phyloP scores from a whole-genome alignment of 2,113 vertebrate genomes.

The Callopanchax toddi region DNA sequence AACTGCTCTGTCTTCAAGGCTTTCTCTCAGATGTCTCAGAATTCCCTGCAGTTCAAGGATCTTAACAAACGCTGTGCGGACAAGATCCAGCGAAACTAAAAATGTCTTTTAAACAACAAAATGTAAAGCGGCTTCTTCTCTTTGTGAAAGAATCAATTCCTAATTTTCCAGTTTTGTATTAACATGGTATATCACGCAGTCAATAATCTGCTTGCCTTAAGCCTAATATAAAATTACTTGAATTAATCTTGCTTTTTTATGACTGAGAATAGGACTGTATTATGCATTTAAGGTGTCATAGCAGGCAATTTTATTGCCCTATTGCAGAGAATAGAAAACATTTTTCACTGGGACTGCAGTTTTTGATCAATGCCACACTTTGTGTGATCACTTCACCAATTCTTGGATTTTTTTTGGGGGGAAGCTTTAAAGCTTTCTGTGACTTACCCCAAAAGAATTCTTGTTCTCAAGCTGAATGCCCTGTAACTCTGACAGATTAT shows the following conservation, averaged over 20 bases:
- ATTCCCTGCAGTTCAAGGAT: constrained; percentile 51
- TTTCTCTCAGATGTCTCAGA: constrained; percentile 56
- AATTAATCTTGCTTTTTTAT: constrained; percentile 43
- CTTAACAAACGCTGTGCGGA: constrained; percentile 38
- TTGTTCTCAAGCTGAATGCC: constrained; percentile 36
- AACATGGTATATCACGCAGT: constrained; percentile 52
- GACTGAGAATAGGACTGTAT: constrained; percentile 12
- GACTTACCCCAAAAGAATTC: constrained; percentile 10
- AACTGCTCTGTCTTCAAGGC: constrained; percentile 55
- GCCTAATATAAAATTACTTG: constrained; percentile 41
- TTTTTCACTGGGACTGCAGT: constrained; percentile 2
- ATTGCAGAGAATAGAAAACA: not conserved
- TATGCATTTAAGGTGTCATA: constrained; percentile 21
- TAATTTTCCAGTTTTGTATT: constrained; percentile 62
- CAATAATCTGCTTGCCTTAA: constrained; percentile 50
- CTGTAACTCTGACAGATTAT: constrained; percentile 48
- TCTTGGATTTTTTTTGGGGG: constrained; percentile 16
- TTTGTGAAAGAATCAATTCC: constrained; percentile 54
- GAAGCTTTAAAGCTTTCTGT: constrained; percentile 23
- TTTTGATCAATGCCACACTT: constrained; percentile 31
- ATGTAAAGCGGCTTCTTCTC: constrained; percentile 12
- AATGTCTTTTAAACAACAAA: constrained; percentile 12
- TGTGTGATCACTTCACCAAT: constrained; percentile 9
- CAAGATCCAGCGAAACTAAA: constrained; percentile 28
- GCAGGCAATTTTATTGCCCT: constrained; percentile 20